A percentile compares a stretch with the other conserved stretches of the same genome.
These are phyloP conservation scores for Istiophorus platypterus DNA, from an alignment of 2,113 vertebrate species.

Conservation along the genomic window DNA sequence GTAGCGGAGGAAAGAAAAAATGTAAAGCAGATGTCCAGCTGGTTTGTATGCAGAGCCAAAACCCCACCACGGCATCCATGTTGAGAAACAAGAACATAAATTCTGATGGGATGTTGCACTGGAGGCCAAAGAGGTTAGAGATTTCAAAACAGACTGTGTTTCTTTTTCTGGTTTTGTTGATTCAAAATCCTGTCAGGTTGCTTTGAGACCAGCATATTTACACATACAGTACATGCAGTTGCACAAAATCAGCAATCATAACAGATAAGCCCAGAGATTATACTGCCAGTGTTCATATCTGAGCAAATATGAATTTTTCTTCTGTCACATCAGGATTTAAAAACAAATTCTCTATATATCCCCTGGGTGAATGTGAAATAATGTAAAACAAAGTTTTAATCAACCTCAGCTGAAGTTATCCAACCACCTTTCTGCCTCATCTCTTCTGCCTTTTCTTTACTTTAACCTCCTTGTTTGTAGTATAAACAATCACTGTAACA, in stretches of 20 bases:
- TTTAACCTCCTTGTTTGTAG: not conserved
- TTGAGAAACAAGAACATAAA: constrained; percentile 34
- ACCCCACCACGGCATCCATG: not conserved
- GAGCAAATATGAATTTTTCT: not conserved
- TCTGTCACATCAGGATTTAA: not conserved
- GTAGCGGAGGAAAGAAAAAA: constrained; percentile 28
- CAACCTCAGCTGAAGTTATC: constrained; percentile 1
- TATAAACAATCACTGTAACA: constrained; percentile 13
- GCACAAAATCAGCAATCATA: not conserved
- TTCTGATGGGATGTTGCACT: constrained; percentile 31
- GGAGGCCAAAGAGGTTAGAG: constrained; percentile 23
- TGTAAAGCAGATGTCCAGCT: constrained; percentile 62
- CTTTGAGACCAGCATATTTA: not conserved
- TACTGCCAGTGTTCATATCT: not conserved
- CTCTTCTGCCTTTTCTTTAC: not conserved
- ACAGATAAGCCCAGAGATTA: not conserved
- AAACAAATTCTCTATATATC: not conserved
- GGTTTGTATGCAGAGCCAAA: constrained; percentile 21
- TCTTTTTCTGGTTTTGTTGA: constrained; percentile 9
- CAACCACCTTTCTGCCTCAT: not conserved
- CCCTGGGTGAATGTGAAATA: not conserved
- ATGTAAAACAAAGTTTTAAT: constrained; percentile 18
- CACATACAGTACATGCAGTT: not conserved
- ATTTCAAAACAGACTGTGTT: constrained; percentile 29
- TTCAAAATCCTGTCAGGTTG: constrained; percentile 7